Evolutionary conservation across 2,113 vertebrate genomes (phyloP).

Genomic region (Sander lucioperca): DNA sequence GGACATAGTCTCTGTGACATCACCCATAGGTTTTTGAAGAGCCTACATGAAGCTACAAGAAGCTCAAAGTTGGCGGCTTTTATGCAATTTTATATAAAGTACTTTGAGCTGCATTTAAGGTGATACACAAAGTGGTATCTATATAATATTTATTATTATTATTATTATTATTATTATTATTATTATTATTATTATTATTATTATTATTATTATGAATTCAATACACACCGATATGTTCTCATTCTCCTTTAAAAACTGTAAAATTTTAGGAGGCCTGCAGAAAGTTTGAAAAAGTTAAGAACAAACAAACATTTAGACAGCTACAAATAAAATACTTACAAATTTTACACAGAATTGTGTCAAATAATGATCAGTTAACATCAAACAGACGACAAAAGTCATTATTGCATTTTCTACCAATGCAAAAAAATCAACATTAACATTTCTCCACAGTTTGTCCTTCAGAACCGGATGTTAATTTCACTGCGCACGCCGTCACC

Average conservation of each 20-base stretch:
- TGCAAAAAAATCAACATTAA: not conserved
- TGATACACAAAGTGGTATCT: not conserved
- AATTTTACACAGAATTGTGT: not conserved
- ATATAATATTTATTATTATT: not conserved
- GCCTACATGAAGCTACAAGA: too few relatives aligned
- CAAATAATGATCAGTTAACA: not conserved
- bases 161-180: not conserved
- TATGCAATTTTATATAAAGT: not conserved
- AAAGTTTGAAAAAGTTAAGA: not conserved
- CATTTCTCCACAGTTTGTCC: not conserved
- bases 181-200: not conserved
- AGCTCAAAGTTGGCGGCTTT: too few relatives aligned
- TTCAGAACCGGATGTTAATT: constrained; percentile 80
- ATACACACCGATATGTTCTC: not conserved
- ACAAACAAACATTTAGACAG: not conserved
- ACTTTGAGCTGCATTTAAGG: not conserved
- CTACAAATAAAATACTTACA: constrained; percentile 2
- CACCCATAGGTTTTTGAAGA: too few relatives aligned
- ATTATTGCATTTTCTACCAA: not conserved
- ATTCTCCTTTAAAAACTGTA: not conserved
- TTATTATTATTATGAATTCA: not conserved
- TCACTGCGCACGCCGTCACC: constrained; percentile 77
- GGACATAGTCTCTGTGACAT: too few relatives aligned
- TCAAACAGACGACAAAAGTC: not conserved
- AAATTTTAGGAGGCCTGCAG: not conserved